A percentile compares a stretch with the other conserved stretches of the same genome.
Evolutionary conservation across 2,888 invertebrate genomes (phyloP).

Genomic region (Drosophila nr. perissopoda): DNA sequence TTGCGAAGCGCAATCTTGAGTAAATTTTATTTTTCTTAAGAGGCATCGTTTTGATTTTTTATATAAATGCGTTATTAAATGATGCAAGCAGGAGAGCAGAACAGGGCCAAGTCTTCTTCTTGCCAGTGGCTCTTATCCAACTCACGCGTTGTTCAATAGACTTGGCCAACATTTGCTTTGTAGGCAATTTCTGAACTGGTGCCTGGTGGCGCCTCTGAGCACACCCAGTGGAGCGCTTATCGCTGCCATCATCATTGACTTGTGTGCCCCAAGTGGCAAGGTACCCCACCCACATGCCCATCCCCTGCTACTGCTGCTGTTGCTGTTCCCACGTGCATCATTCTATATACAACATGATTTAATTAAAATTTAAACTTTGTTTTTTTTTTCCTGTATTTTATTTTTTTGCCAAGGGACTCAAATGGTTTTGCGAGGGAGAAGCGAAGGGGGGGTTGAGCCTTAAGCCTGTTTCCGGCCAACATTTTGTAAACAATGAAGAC

Average conservation of each 20-base stretch:
- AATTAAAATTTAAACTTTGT: conserved; percentile 78
- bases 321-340: conserved; percentile 74
- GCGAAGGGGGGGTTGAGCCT: not conserved
- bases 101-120: conserved; percentile 5
- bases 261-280: conserved; percentile 51
- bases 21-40: conserved; percentile 34
- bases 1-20: conserved; percentile 24
- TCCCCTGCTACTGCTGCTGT: conserved; percentile 9
- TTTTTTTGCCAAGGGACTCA: conserved; percentile 54
- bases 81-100: conserved; percentile 34
- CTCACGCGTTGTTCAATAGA: conserved; percentile 12
- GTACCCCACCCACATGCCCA: not conserved
- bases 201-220: conserved; percentile 52
- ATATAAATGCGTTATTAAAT: conserved; percentile 48
- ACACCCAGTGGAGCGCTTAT: conserved; percentile 75
- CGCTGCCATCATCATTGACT: conserved; percentile 74
- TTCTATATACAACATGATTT: conserved; percentile 78
- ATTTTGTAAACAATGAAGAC: conserved; percentile 80
- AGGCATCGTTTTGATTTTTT: conserved; percentile 5
- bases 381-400: conserved; percentile 25
- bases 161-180: conserved; percentile 30
- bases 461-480: conserved; percentile 69
- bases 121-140: not conserved
- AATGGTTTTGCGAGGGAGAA: conserved; percentile 17
- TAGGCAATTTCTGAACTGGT: conserved; percentile 47